Conservation (phyloP, 2,113 vertebrate genomes). For the Porphyrio hochstetteri region DNA sequence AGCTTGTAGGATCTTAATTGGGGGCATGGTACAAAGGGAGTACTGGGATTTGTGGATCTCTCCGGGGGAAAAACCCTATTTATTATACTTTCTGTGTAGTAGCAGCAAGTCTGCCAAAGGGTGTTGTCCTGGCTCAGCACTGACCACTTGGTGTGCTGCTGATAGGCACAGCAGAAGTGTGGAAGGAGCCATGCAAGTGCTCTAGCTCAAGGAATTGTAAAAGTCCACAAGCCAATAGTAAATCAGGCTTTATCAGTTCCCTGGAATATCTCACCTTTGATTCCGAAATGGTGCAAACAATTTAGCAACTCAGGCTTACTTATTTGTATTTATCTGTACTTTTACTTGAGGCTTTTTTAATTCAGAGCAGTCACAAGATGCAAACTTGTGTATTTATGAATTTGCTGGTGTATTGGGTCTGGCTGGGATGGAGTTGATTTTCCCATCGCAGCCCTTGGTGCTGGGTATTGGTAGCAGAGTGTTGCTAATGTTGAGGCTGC, state of each 20-base stretch:
- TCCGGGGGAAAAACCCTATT: not conserved
- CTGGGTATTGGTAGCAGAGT: no score
- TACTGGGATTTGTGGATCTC: not conserved
- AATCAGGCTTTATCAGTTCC: not conserved
- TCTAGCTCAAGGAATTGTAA: not conserved
- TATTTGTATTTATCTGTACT: not conserved
- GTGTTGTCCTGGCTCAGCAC: not conserved
- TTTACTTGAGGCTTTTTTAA: not conserved
- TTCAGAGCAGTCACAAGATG: not conserved
- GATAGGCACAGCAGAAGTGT: not conserved
- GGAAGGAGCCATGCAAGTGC: not conserved
- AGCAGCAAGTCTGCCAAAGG: not conserved
- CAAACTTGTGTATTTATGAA: conserved; percentile 4
- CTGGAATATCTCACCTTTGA: not conserved
- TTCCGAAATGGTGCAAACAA: not conserved
- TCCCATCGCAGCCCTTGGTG: no score
- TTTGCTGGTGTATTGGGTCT: no score
- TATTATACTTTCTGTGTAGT: not conserved
- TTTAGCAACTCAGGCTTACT: not conserved
- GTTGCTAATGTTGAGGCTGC: no score
- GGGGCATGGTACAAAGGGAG: not conserved
- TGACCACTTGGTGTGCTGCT: not conserved
- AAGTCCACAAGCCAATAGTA: not conserved
- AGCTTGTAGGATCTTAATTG: not conserved
- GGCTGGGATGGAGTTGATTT: no score